phyloP scores from a whole-genome alignment of 2,113 vertebrate species.

The Typhlomys cinereus region DNA sequence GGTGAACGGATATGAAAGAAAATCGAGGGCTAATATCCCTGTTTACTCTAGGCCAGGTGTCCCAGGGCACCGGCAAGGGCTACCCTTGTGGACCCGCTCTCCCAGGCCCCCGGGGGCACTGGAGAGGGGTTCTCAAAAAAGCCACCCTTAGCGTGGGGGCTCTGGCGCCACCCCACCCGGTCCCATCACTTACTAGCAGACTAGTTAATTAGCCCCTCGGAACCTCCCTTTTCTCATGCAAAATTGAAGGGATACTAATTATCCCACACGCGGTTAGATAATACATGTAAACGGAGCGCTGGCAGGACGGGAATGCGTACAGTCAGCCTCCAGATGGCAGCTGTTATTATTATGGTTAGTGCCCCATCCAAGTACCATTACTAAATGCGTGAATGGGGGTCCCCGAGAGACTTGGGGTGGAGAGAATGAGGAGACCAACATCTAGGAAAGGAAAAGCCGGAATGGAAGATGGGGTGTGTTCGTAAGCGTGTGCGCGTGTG shows the following conservation, averaged over 20 bases:
- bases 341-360: conserved; percentile 4
- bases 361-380: background rate
- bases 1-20: background rate
- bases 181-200: background rate
- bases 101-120: background rate
- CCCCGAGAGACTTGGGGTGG: background rate
- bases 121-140: background rate
- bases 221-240: background rate
- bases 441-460: background rate
- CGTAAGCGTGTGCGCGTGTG: background rate
- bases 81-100: background rate
- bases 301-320: background rate
- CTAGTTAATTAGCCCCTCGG: background rate
- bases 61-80: background rate
- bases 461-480: background rate
- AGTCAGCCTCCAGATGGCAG: conserved; percentile 49
- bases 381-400: background rate
- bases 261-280: background rate
- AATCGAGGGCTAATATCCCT: background rate
- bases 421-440: background rate
- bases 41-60: background rate
- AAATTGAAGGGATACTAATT: background rate
- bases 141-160: background rate
- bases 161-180: background rate
- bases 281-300: background rate